Evolutionary conservation across 2,113 vertebrate genomes (phyloP).

Genomic region (Platanista minor): DNA sequence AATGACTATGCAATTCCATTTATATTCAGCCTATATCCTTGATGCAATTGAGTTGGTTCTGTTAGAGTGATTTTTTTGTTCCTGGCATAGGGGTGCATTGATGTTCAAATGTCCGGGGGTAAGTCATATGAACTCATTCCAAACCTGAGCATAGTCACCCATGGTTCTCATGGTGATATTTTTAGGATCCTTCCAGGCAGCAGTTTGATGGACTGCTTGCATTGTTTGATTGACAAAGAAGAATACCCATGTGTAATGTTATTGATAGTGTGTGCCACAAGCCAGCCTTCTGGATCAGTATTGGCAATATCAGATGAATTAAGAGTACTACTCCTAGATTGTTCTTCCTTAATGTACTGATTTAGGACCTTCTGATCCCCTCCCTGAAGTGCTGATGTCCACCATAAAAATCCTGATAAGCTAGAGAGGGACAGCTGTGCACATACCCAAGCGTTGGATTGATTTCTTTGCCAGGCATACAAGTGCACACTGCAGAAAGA

Average conservation of each 20-base stretch:
- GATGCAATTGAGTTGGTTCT: not conserved
- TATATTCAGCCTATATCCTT: not conserved
- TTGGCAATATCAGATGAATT: not conserved
- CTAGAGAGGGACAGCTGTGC: not conserved
- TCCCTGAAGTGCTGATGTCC: not conserved
- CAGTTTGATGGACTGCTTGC: no score
- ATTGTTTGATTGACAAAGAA: not conserved
- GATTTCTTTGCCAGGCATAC: not conserved
- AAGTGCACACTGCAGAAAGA: not conserved
- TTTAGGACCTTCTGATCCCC: not conserved
- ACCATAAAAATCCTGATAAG: not conserved
- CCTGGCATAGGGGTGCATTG: not conserved
- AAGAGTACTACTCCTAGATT: not conserved
- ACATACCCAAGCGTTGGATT: not conserved
- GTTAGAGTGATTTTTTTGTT: not conserved
- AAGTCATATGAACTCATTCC: not conserved
- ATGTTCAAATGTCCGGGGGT: not conserved
- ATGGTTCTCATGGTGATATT: not conserved
- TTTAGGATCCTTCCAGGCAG: not conserved
- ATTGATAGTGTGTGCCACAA: not conserved
- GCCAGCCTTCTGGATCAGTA: not conserved
- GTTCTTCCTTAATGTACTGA: not conserved
- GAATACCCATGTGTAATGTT: not conserved
- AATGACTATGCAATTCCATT: not conserved
- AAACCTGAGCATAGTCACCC: not conserved